phyloP scores from a whole-genome alignment of 2,888 invertebrate genomes.

The Frankliniella fusca region DNA sequence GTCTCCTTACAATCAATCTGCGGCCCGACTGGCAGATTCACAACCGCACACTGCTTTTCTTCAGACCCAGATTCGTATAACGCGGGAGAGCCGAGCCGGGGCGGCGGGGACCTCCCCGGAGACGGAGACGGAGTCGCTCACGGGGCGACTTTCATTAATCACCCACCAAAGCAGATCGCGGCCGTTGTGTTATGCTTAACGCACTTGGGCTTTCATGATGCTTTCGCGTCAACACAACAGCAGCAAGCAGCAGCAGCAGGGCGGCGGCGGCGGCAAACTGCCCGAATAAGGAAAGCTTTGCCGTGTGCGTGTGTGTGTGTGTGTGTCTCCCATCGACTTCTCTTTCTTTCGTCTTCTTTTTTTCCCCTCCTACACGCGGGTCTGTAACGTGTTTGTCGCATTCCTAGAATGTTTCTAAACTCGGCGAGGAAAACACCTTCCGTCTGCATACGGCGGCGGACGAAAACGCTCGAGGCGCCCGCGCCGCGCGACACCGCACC shows the following conservation, averaged over 20 bases:
- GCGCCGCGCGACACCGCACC: too few relatives aligned
- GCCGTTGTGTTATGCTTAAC: background rate
- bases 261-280: background rate
- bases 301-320: too few relatives aligned
- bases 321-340: too few relatives aligned
- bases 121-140: background rate
- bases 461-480: too few relatives aligned
- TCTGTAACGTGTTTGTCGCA: too few relatives aligned
- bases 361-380: too few relatives aligned
- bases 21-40: background rate
- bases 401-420: too few relatives aligned
- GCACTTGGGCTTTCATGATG: too few relatives aligned
- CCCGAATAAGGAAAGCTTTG: background rate
- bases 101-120: slow-evolving; percentile 14
- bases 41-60: slow-evolving; percentile 15
- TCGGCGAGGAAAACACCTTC: too few relatives aligned
- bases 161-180: background rate
- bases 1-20: slow-evolving; percentile 1
- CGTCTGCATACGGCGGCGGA: too few relatives aligned
- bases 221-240: background rate
- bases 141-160: background rate
- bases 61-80: slow-evolving; percentile 4
- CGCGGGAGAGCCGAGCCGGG: background rate
- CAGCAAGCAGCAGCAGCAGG: too few relatives aligned
- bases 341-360: too few relatives aligned